A percentile compares a stretch with the other conserved stretches of the same genome.
These are phyloP conservation scores for Bradysia coprophila DNA, from an alignment of 1,140 invertebrate species.

Conservation along the genomic window DNA sequence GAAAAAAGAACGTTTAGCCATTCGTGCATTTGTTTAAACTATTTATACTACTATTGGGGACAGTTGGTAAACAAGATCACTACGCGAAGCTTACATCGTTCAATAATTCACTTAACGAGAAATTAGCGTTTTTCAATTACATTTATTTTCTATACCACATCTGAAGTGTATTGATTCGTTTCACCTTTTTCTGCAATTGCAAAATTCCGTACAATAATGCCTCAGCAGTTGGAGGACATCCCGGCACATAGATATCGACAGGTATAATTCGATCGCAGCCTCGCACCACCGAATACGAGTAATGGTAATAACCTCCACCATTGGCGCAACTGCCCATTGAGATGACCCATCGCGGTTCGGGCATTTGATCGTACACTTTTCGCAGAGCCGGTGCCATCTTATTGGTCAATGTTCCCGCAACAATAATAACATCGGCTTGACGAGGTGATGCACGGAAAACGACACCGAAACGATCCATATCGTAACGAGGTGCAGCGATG, in stretches of 20 bases:
- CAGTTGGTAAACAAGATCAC: too few relatives aligned
- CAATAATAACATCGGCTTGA: constrained; percentile 92
- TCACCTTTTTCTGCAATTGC: constrained; percentile 93
- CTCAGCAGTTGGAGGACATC: constrained; percentile 95
- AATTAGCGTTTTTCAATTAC: too few relatives aligned
- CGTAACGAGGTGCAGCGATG: constrained; percentile 92
- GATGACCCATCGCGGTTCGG: constrained; percentile 84
- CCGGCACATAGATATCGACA: constrained; percentile 97
- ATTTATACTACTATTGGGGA: too few relatives aligned
- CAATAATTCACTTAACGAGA: too few relatives aligned
- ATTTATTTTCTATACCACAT: constrained; percentile 87
- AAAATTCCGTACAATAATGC: constrained; percentile 88
- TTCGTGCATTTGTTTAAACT: too few relatives aligned
- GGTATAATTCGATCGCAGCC: constrained; percentile 96
- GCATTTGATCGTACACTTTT: constrained; percentile 90
- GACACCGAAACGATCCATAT: constrained; percentile 87
- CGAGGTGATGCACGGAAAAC: constrained; percentile 93
- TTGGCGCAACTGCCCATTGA: constrained; percentile 99
- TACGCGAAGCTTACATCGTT: too few relatives aligned
- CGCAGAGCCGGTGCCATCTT: constrained; percentile 97
- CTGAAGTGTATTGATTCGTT: constrained; percentile 65
- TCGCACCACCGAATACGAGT: constrained; percentile 93
- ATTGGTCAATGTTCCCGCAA: constrained; percentile 95
- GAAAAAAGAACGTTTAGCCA: too few relatives aligned
- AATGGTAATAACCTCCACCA: constrained; percentile 98